These are phyloP conservation scores for Porites australiensis DNA, from an alignment of 64 coral and sea anemone genomes.

Conservation along the genomic window DNA sequence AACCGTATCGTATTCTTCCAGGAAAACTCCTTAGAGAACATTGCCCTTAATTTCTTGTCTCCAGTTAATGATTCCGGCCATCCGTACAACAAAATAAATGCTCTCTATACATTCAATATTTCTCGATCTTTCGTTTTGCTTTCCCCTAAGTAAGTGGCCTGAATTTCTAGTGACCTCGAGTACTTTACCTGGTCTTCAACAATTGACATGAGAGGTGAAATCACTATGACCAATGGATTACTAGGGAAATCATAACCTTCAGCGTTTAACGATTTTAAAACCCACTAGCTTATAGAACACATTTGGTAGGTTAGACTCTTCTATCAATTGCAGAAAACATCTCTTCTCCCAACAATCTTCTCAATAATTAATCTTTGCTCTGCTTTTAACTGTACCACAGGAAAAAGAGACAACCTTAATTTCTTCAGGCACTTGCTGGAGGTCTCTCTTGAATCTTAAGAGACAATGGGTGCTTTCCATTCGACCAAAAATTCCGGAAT, in stretches of 20 bases:
- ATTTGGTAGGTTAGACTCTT: not conserved
- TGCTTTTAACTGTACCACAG: not conserved
- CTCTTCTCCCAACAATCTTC: not conserved
- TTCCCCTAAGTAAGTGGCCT: not conserved
- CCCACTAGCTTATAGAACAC: not conserved
- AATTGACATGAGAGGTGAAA: not conserved
- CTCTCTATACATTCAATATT: not conserved
- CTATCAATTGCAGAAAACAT: not conserved
- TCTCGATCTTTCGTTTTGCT: not conserved
- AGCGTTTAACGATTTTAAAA: not conserved
- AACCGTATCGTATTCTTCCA: too few species aligned
- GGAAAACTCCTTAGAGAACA: not conserved
- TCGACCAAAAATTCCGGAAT: too few species aligned
- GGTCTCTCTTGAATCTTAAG: too few species aligned
- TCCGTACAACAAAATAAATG: not conserved
- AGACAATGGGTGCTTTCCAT: too few species aligned
- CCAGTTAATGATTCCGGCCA: not conserved
- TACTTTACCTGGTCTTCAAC: slow-evolving; percentile 2
- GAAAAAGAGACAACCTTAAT: too few species aligned
- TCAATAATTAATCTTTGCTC: too few species aligned
- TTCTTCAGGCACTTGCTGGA: not conserved
- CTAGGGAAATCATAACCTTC: not conserved
- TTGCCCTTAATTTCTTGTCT: not conserved
- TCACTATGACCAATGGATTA: not conserved
- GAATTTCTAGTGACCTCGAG: not conserved